A percentile compares a stretch with the other conserved stretches of the same genome.
Conservation (phyloP, 2,113 vertebrate species). For the Pogona vitticeps region DNA sequence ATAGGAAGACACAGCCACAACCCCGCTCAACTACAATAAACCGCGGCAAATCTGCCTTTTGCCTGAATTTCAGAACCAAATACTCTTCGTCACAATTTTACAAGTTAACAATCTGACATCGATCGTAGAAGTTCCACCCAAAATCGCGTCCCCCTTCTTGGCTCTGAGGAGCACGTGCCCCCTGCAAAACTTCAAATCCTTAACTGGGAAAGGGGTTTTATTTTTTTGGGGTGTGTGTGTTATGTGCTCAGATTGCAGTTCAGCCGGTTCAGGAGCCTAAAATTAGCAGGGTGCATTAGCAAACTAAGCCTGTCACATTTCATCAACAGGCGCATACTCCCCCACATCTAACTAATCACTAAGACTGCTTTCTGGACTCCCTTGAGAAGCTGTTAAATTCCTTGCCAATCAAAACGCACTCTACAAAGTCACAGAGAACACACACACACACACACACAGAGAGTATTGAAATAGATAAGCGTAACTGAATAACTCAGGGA, state of each 20-base stretch:
- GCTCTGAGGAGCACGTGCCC: conserved; percentile 50
- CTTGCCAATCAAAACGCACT: neutral
- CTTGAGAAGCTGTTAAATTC: neutral
- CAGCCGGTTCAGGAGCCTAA: conserved; percentile 38
- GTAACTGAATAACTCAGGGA: neutral
- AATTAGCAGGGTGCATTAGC: conserved; percentile 58
- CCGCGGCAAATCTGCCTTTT: neutral
- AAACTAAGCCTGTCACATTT: conserved; percentile 43
- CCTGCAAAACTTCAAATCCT: neutral
- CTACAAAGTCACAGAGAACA: neutral
- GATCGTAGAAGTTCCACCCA: neutral
- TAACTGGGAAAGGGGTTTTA: neutral
- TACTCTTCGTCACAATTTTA: neutral
- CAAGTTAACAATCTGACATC: too few species aligned
- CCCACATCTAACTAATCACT: neutral
- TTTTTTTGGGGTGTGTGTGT: too few species aligned
- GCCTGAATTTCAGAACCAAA: neutral
- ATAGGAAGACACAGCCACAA: neutral
- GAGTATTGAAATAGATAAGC: too few species aligned
- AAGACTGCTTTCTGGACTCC: neutral
- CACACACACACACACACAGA: too few species aligned
- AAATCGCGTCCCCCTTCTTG: neutral
- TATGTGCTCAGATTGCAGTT: conserved; percentile 55
- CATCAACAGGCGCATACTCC: neutral
- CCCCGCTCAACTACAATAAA: neutral